These are phyloP conservation scores for Thereuonema tuberculata DNA, from an alignment of 1,140 invertebrate species.

Conservation along the genomic window DNA sequence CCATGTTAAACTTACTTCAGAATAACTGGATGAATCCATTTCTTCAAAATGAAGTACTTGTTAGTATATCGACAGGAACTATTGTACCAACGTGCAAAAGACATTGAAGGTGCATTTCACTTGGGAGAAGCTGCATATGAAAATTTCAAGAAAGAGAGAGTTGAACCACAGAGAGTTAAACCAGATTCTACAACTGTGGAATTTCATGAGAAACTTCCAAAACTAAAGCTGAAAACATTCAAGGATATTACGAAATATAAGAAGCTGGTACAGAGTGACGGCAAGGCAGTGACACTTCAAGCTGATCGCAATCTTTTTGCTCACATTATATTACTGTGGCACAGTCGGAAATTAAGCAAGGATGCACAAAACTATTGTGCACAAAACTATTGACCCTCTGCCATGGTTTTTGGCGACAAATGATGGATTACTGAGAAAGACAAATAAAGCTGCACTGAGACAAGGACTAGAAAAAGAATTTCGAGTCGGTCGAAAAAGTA, in stretches of 20 bases:
- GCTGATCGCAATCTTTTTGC: not conserved
- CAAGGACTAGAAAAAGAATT: not conserved
- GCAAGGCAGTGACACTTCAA: not conserved
- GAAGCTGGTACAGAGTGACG: not conserved
- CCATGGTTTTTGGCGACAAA: not conserved
- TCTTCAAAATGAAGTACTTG: not conserved
- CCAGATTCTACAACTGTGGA: not conserved
- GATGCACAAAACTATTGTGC: not conserved
- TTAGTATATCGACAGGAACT: not conserved
- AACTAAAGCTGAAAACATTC: not conserved
- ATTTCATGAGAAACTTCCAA: not conserved
- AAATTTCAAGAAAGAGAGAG: not conserved
- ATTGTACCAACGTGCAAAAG: not conserved
- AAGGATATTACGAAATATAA: not conserved
- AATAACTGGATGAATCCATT: not conserved
- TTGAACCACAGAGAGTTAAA: no score
- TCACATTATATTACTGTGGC: not conserved
- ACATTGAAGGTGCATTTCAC: not conserved
- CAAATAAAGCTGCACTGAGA: not conserved
- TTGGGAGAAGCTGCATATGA: not conserved
- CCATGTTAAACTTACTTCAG: not conserved
- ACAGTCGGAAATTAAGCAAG: not conserved
- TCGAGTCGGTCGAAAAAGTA: not conserved
- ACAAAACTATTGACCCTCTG: not conserved
- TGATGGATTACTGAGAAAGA: not conserved